phyloP scores from a whole-genome alignment of 2,797 vertebrate species.

The Aeoliscus strigatus region DNA sequence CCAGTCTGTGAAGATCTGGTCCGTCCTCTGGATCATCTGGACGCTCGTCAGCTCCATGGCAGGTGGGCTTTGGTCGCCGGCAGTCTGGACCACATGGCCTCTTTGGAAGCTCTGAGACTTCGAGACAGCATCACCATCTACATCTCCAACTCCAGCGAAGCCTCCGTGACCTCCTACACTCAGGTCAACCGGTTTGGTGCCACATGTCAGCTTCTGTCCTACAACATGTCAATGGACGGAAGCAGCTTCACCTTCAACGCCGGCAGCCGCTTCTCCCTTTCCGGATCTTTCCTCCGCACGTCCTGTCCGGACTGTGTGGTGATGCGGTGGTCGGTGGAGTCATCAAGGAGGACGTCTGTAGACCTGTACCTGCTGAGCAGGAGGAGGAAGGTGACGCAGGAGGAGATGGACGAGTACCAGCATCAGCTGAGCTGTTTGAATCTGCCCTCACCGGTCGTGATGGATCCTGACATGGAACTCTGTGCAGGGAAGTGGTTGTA shows the following conservation, averaged over 20 bases:
- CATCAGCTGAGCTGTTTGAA: slow-evolving; percentile 13
- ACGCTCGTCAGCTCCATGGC: slow-evolving; percentile 1
- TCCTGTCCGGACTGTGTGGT: slow-evolving; percentile 15
- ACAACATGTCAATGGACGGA: slow-evolving; percentile 5
- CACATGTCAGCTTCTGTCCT: background rate
- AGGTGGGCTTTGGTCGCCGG: slow-evolving; percentile 16
- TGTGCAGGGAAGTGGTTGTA: no score
- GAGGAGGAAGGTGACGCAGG: background rate
- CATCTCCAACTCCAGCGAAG: background rate
- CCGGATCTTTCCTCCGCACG: slow-evolving; percentile 5
- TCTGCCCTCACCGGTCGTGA: slow-evolving; percentile 4
- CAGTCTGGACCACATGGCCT: slow-evolving; percentile 1
- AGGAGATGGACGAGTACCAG: slow-evolving; percentile 5
- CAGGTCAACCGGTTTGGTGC: background rate
- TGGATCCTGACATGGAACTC: slow-evolving; percentile 18
- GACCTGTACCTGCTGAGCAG: slow-evolving; percentile 16
- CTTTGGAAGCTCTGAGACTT: background rate
- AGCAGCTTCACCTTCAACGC: background rate
- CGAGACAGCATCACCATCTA: slow-evolving; percentile 9
- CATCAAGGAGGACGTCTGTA: background rate
- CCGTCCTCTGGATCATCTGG: slow-evolving; percentile 4
- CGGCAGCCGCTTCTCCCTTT: background rate
- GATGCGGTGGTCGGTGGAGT: slow-evolving; percentile 1
- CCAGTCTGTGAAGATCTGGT: slow-evolving; percentile 16
- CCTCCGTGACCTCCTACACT: background rate